Conservation (phyloP, 2,888 invertebrate genomes). For the Oscheius sp. region DNA sequence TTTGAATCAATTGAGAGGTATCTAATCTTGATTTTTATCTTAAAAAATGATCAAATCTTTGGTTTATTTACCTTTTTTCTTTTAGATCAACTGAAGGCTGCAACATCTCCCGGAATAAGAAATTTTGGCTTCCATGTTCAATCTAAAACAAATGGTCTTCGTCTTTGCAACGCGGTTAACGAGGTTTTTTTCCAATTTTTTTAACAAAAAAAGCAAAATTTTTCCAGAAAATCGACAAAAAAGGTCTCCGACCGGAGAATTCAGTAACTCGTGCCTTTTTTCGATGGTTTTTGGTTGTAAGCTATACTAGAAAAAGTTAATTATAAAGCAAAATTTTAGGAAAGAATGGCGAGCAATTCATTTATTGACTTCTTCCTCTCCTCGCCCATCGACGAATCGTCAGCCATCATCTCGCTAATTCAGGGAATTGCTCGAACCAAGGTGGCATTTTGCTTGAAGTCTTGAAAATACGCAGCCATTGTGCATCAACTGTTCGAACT, state of each 20-base stretch:
- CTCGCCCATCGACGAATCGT: conserved; percentile 33
- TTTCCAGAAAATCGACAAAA: conserved; percentile 24
- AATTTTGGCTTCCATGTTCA: conserved; percentile 54
- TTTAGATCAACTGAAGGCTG: conserved; percentile 12
- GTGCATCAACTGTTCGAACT: too few relatives aligned
- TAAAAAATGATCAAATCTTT: neutral
- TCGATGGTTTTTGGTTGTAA: conserved; percentile 28
- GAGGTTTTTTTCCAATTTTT: conserved; percentile 17
- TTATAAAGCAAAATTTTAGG: conserved; percentile 31
- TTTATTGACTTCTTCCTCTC: conserved; percentile 53
- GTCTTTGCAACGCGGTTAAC: conserved; percentile 30
- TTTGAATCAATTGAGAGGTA: conserved; percentile 36
- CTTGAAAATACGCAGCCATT: too few relatives aligned
- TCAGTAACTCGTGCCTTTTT: conserved; percentile 37
- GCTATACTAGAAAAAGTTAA: neutral
- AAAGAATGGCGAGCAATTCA: conserved; percentile 45
- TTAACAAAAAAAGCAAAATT: too few relatives aligned
- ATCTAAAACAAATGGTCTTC: conserved; percentile 38
- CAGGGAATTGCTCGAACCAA: conserved; percentile 45
- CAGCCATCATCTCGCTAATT: conserved; percentile 36
- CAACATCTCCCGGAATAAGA: conserved; percentile 29
- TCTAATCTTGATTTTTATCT: neutral
- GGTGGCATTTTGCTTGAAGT: conserved; percentile 18
- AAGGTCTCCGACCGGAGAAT: conserved; percentile 33
- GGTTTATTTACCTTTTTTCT: neutral